A percentile compares a stretch with the other conserved stretches of the same genome.
Conservation (phyloP, 1,140 invertebrate genomes). For the Macrosteles quadrilineatus region DNA sequence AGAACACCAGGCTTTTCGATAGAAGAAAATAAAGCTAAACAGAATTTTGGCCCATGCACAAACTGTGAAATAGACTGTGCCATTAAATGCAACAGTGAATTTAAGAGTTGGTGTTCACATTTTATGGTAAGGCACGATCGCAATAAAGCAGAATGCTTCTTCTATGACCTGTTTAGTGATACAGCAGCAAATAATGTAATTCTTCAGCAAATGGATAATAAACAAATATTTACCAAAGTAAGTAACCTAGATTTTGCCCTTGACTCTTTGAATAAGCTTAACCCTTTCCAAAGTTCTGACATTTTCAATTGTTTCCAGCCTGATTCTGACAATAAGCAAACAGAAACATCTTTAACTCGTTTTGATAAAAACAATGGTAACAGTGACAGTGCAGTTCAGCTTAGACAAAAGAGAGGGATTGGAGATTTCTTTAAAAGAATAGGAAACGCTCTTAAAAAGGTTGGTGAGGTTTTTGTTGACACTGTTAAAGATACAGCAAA, state of each 20-base stretch:
- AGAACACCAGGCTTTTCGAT: not conserved
- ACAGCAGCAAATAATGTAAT: not conserved
- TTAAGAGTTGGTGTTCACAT: conserved; percentile 9
- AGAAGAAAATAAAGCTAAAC: not conserved
- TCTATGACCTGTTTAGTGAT: not conserved
- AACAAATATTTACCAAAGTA: not conserved
- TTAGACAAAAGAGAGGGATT: not conserved
- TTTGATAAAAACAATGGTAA: not conserved
- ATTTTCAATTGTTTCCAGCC: conserved; percentile 14
- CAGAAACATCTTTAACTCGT: conserved; percentile 2
- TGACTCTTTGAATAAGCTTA: conserved; percentile 6
- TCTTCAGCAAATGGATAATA: not conserved
- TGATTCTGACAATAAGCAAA: not conserved
- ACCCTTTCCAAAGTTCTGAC: conserved; percentile 2
- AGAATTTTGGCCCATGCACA: not conserved
- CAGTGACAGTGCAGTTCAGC: not conserved
- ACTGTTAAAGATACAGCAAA: conserved; percentile 31
- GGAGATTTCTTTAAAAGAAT: not conserved
- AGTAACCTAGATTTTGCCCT: conserved; percentile 17
- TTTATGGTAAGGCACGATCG: not conserved
- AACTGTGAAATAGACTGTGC: conserved; percentile 23
- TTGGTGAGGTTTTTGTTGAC: conserved; percentile 6
- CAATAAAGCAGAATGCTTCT: conserved; percentile 12
- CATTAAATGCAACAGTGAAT: not conserved
- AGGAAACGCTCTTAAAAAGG: conserved; percentile 2